Percentiles rank a stretch among this genome's conserved stretches.
phyloP scores from a whole-genome alignment of 2,888 invertebrate genomes.

The Drosophila engyochracea region DNA sequence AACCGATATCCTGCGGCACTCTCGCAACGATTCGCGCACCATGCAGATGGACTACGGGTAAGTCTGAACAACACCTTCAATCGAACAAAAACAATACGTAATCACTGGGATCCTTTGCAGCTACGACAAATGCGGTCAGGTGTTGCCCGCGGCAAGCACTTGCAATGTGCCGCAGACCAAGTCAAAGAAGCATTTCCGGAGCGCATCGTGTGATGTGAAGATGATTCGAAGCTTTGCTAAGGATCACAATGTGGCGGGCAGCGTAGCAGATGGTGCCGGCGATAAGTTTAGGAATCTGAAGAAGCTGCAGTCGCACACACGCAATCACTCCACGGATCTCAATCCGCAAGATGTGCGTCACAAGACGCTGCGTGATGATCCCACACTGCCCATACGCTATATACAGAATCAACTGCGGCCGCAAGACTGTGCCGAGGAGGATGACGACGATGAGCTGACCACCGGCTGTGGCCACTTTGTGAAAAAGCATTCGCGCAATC shows the following conservation, averaged over 20 bases:
- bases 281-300: constrained; percentile 83
- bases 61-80: constrained; percentile 19
- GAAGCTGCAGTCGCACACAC: constrained; percentile 84
- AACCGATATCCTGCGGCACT: constrained; percentile 85
- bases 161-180: constrained; percentile 82
- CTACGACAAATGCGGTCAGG: constrained; percentile 84
- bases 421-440: constrained; percentile 75
- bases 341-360: constrained; percentile 83
- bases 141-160: constrained; percentile 56
- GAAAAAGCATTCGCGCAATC: constrained; percentile 85
- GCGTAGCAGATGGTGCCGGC: constrained; percentile 59
- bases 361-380: constrained; percentile 80
- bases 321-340: constrained; percentile 85
- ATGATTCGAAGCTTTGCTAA: constrained; percentile 85
- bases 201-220: constrained; percentile 85
- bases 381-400: constrained; percentile 83
- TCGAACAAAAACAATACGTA: neutral
- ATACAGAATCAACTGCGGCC: constrained; percentile 85
- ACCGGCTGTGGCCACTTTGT: constrained; percentile 84
- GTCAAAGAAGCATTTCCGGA: constrained; percentile 85
- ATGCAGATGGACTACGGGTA: constrained; percentile 88
- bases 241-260: constrained; percentile 74
- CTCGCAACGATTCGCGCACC: constrained; percentile 88
- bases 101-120: constrained; percentile 46
- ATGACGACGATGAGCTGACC: constrained; percentile 83